A percentile compares a stretch with the other conserved stretches of the same genome.
Conservation (phyloP, 1,140 invertebrate genomes). For the Drosophila malerkotliana region DNA sequence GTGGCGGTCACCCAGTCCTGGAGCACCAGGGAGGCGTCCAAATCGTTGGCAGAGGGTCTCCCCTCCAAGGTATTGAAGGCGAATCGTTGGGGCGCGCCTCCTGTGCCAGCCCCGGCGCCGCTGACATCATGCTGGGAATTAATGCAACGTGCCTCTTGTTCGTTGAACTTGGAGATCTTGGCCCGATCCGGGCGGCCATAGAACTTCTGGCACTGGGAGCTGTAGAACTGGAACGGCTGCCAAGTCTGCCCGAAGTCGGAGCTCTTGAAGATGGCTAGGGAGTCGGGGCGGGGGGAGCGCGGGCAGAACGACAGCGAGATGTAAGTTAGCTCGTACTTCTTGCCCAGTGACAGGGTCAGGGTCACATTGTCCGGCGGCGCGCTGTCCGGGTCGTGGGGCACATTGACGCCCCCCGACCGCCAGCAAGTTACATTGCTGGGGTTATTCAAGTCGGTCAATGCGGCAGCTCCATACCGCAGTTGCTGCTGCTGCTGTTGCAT, state of each 20-base stretch:
- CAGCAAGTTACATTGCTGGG: constrained; percentile 98
- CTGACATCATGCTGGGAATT: constrained; percentile 90
- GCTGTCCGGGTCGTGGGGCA: constrained; percentile 87
- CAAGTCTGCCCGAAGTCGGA: constrained; percentile 97
- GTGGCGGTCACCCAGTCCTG: constrained; percentile 99
- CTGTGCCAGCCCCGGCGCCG: constrained; percentile 85
- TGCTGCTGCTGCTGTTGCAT: constrained; percentile 84
- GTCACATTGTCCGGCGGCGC: constrained; percentile 96
- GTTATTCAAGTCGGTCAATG: constrained; percentile 98
- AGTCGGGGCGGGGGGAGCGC: constrained; percentile 94
- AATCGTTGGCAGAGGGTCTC: constrained; percentile 95
- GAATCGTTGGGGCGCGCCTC: constrained; percentile 88
- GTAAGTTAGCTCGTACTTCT: constrained; percentile 99
- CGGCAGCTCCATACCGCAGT: constrained; percentile 85
- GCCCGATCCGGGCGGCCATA: constrained; percentile 93
- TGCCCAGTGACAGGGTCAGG: constrained; percentile 95
- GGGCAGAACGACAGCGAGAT: constrained; percentile 98
- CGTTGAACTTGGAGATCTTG: constrained; percentile 96
- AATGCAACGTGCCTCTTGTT: constrained; percentile 96
- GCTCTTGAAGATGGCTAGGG: constrained; percentile 98
- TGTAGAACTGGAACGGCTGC: constrained; percentile 98
- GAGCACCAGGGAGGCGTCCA: constrained; percentile 97
- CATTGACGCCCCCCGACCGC: constrained; percentile 94
- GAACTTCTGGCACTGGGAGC: constrained; percentile 93
- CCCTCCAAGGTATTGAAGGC: constrained; percentile 98